phyloP scores from a whole-genome alignment of 2,797 vertebrate species.

The Orientallactaga sibirica region DNA sequence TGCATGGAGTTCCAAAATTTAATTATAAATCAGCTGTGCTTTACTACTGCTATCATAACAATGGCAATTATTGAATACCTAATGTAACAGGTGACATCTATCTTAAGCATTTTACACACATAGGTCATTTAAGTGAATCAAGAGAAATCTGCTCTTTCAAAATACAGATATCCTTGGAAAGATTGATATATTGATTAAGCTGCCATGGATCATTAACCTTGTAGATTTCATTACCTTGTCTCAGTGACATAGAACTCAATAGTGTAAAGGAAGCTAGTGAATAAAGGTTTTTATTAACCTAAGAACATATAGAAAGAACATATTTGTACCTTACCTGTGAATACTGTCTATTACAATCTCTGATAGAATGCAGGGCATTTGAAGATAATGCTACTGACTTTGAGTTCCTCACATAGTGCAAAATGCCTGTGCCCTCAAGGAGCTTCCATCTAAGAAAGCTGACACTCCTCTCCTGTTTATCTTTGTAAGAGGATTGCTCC shows the following conservation, averaged over 20 bases:
- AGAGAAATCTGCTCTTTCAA: background rate
- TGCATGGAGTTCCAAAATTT: background rate
- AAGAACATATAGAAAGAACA: background rate
- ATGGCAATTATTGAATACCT: background rate
- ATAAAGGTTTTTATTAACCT: constrained; percentile 44
- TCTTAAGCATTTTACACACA: background rate
- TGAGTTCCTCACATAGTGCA: constrained; percentile 13
- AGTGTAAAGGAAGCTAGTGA: background rate
- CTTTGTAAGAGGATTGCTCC: background rate
- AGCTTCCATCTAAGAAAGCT: constrained; percentile 4
- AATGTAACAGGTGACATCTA: background rate
- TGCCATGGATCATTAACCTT: background rate
- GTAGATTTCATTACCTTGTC: constrained; percentile 16
- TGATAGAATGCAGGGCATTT: background rate
- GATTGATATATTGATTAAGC: background rate
- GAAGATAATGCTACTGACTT: background rate
- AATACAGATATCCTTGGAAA: constrained; percentile 7
- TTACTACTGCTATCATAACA: background rate
- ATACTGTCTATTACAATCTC: background rate
- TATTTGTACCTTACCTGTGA: background rate
- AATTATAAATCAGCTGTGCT: background rate
- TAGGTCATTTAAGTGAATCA: constrained; percentile 47
- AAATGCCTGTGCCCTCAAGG: background rate
- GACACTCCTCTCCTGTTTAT: constrained; percentile 8
- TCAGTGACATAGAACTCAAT: constrained; percentile 22